Percentiles rank a stretch among this genome's conserved stretches.
phyloP scores from a whole-genome alignment of 2,113 vertebrate species.

The Seriola aureovittata region DNA sequence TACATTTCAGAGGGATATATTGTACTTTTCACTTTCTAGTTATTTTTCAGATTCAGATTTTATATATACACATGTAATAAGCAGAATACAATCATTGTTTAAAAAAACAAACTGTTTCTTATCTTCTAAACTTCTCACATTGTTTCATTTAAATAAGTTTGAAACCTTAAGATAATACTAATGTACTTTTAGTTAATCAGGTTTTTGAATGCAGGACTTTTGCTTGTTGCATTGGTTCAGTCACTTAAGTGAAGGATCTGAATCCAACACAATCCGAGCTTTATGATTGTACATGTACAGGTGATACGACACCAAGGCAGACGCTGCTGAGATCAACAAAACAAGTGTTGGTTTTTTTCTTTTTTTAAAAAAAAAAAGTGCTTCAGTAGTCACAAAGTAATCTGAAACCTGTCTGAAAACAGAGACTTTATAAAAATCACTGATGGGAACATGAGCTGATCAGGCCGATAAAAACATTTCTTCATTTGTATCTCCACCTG shows the following conservation, averaged over 20 bases:
- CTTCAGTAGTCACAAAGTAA: neutral
- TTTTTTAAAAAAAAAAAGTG: neutral
- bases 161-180: neutral
- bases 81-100: neutral
- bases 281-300: neutral
- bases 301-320: neutral
- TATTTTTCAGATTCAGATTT: neutral
- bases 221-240: neutral
- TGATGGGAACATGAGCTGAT: too few species aligned
- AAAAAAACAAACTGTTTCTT: neutral
- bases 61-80: too few species aligned
- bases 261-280: neutral
- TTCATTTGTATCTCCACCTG: neutral
- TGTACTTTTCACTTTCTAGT: neutral
- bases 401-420: neutral
- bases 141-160: neutral
- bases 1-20: neutral
- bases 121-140: too few species aligned
- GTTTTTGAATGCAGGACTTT: neutral
- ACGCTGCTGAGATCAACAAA: conserved; percentile 2
- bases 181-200: neutral
- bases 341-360: too few species aligned
- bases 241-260: neutral
- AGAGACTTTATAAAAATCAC: too few species aligned
- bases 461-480: neutral